Evolutionary conservation across 1,140 invertebrate genomes (phyloP).

Genomic region (Cydia pomonella): DNA sequence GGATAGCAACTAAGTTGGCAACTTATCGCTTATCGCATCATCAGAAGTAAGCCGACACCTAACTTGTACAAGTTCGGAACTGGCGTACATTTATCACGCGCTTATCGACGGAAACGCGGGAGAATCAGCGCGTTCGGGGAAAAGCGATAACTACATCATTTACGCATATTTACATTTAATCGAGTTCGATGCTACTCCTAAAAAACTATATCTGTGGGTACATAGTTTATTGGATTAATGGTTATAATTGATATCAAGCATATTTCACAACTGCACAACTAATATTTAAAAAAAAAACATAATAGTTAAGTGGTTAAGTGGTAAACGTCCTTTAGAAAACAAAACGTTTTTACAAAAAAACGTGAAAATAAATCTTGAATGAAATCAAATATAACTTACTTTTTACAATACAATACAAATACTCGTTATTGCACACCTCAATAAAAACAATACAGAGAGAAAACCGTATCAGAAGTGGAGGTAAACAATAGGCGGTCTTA

Average conservation of each 20-base stretch:
- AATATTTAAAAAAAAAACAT: too few relatives aligned
- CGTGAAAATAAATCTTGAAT: too few relatives aligned
- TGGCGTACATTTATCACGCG: slow-evolving; percentile 30
- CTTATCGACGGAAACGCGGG: slow-evolving; percentile 28
- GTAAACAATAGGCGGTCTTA: too few relatives aligned
- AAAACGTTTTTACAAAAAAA: too few relatives aligned
- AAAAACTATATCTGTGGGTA: background rate
- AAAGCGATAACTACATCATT: slow-evolving; percentile 15
- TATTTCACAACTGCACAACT: too few relatives aligned
- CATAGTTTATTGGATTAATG: background rate
- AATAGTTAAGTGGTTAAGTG: too few relatives aligned
- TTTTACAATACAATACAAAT: too few relatives aligned
- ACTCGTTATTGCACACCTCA: too few relatives aligned
- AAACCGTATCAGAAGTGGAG: too few relatives aligned
- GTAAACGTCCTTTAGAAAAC: too few relatives aligned
- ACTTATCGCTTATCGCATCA: slow-evolving; percentile 21
- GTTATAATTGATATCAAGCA: background rate
- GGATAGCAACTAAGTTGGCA: background rate
- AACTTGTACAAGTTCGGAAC: slow-evolving; percentile 22
- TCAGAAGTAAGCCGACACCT: slow-evolving; percentile 15
- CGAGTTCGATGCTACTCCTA: background rate
- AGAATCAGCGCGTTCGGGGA: background rate
- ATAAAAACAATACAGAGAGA: too few relatives aligned
- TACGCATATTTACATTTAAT: slow-evolving; percentile 17
- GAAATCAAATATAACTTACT: too few relatives aligned